These are phyloP conservation scores for Cyclina sinensis DNA, from an alignment of 1,140 invertebrate species.

Conservation along the genomic window DNA sequence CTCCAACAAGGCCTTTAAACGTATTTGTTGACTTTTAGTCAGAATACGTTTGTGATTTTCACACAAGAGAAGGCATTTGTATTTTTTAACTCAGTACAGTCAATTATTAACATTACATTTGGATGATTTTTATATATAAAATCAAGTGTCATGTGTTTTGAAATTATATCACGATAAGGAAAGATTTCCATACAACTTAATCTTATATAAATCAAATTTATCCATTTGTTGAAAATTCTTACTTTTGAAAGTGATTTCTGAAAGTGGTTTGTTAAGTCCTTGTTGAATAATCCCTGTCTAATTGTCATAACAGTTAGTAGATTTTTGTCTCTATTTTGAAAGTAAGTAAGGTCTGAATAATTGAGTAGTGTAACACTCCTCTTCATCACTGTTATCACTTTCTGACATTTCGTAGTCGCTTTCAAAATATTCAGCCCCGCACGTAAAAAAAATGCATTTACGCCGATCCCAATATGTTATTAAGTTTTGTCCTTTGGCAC, in stretches of 20 bases:
- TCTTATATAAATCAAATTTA: slow-evolving; percentile 11
- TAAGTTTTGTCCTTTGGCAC: background rate
- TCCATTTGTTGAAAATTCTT: slow-evolving; percentile 13
- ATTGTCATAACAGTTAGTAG: slow-evolving; percentile 6
- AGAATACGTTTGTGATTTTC: slow-evolving; percentile 1
- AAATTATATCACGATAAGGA: slow-evolving; percentile 24
- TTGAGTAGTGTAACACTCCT: background rate
- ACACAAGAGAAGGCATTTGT: slow-evolving; percentile 11
- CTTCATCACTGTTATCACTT: background rate
- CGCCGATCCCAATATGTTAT: background rate
- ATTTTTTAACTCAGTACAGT: slow-evolving; percentile 29
- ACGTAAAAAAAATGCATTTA: background rate
- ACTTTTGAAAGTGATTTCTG: slow-evolving; percentile 14
- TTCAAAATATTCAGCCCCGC: background rate
- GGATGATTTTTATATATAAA: slow-evolving; percentile 24
- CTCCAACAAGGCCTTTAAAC: background rate
- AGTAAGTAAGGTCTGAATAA: background rate
- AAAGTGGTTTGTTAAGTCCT: slow-evolving; percentile 12
- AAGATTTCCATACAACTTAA: slow-evolving; percentile 15
- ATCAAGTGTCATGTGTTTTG: slow-evolving; percentile 12
- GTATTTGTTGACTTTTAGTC: background rate
- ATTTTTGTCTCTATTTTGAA: background rate
- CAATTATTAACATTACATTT: slow-evolving; percentile 24
- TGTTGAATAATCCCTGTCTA: slow-evolving; percentile 30
- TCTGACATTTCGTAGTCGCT: background rate